Evolutionary conservation across 2,113 vertebrate genomes (phyloP).

Genomic region (Alligator mississippiensis): DNA sequence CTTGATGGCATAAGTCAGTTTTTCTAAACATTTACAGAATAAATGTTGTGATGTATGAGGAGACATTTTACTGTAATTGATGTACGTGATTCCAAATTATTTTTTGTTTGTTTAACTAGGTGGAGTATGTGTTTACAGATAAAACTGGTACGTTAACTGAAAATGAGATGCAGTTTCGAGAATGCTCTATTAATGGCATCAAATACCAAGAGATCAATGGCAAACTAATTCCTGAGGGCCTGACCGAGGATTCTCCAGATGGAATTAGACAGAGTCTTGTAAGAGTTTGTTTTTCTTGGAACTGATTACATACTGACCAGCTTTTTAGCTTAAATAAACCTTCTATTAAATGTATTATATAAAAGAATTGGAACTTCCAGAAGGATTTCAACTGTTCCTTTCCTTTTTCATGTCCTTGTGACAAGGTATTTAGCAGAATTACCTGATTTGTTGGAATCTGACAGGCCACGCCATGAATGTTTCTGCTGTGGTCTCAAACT

Average conservation of each 20-base stretch:
- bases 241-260: constrained; percentile 88
- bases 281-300: constrained; percentile 36
- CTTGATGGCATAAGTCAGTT: background rate
- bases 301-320: background rate
- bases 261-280: constrained; percentile 82
- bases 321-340: background rate
- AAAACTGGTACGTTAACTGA: constrained; percentile 98
- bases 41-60: background rate
- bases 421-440: no score
- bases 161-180: constrained; percentile 98
- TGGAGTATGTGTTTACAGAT: constrained; percentile 98
- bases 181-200: constrained; percentile 94
- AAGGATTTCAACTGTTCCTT: background rate
- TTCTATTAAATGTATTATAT: background rate
- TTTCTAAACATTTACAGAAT: background rate
- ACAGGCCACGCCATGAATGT: no score
- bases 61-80: background rate
- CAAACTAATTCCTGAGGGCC: constrained; percentile 91
- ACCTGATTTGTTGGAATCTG: no score
- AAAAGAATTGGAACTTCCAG: background rate
- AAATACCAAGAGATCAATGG: constrained; percentile 96
- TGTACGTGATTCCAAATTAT: background rate
- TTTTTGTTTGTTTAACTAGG: constrained; percentile 73
- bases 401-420: no score
- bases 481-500: no score